A percentile compares a stretch with the other conserved stretches of the same genome.
phyloP scores from a whole-genome alignment of 2,888 invertebrate species.

The Pseudoips prasinana region DNA sequence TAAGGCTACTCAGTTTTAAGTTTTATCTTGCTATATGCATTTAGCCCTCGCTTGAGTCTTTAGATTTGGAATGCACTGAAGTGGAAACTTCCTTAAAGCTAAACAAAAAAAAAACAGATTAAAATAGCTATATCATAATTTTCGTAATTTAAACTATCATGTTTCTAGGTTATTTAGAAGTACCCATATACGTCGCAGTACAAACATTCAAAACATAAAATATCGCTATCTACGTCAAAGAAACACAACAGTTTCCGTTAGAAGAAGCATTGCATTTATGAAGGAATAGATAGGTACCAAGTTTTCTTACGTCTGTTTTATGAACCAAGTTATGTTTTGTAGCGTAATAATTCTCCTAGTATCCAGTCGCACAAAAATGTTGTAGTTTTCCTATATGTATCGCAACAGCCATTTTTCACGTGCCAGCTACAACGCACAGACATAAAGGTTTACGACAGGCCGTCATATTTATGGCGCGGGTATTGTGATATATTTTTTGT shows the following conservation, averaged over 20 bases:
- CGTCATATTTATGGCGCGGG: conserved; percentile 79
- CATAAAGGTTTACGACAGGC: conserved; percentile 81
- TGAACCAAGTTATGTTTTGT: conserved; percentile 43
- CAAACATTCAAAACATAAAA: no score
- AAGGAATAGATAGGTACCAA: conserved; percentile 11
- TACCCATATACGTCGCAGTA: no score
- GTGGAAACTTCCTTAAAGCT: no score
- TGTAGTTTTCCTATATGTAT: conserved; percentile 52
- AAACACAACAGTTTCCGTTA: conserved; percentile 5
- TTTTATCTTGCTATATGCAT: no score
- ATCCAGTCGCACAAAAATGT: conserved; percentile 43
- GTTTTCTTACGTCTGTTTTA: conserved; percentile 37
- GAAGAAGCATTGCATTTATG: conserved; percentile 16
- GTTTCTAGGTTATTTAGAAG: no score
- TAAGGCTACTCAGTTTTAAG: no score
- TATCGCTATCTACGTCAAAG: no score
- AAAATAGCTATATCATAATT: no score
- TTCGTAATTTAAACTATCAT: no score
- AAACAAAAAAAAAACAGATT: no score
- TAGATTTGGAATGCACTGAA: no score
- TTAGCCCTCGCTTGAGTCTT: no score
- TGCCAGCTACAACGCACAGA: conserved; percentile 73
- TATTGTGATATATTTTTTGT: conserved; percentile 82
- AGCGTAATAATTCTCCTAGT: conserved; percentile 39
- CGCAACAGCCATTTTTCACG: conserved; percentile 75